Conservation (phyloP, 2,797 vertebrate species). For the Botia kubotai region DNA sequence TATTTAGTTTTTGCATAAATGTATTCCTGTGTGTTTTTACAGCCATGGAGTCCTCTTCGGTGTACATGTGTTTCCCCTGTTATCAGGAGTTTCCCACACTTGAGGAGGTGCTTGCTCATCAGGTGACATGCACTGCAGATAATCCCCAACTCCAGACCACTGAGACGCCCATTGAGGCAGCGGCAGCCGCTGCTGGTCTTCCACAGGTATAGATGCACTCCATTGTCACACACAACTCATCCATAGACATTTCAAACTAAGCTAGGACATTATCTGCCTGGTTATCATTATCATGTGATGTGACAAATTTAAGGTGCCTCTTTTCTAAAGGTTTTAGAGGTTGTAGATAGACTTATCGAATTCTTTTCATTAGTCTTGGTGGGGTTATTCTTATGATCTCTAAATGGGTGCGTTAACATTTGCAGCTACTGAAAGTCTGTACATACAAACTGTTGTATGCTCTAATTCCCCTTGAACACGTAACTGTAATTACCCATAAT, state of each 20-base stretch:
- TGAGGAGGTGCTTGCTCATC: conserved; percentile 83
- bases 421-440: conserved; percentile 29
- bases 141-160: conserved; percentile 29
- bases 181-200: conserved; percentile 44
- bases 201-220: conserved; percentile 33
- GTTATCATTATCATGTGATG: no score
- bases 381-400: conserved; percentile 54
- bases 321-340: neutral
- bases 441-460: conserved; percentile 50
- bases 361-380: conserved; percentile 3
- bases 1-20: conserved; percentile 32
- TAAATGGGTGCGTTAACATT: conserved; percentile 23
- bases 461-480: conserved; percentile 48
- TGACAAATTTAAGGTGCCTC: neutral
- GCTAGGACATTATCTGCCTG: no score
- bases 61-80: conserved; percentile 87
- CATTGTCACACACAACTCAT: neutral
- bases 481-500: conserved; percentile 57
- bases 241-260: no score
- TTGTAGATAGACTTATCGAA: neutral
- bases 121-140: conserved; percentile 81
- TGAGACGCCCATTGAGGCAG: conserved; percentile 49
- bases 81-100: conserved; percentile 83
- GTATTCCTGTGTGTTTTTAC: conserved; percentile 45
- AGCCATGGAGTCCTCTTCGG: conserved; percentile 78